Evolutionary conservation across 1,140 invertebrate genomes (phyloP).

Genomic region (Brachionus asplanchnoidis): DNA sequence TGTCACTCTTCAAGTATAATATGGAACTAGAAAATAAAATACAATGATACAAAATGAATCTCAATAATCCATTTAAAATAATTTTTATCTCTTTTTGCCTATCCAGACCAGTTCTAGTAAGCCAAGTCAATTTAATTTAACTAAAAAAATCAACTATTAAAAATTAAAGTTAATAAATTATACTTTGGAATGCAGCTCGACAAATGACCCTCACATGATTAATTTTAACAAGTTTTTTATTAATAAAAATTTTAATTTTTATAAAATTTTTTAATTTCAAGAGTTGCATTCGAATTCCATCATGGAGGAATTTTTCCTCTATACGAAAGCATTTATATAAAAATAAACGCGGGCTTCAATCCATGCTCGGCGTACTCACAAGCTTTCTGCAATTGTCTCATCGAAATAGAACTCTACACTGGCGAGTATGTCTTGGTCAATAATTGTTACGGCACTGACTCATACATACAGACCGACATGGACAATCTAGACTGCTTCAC

Average conservation of each 20-base stretch:
- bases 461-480: not conserved
- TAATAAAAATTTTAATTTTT: not conserved
- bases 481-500: not conserved
- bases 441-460: not conserved
- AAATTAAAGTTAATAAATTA: not conserved
- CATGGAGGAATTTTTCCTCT: not conserved
- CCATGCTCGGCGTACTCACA: not conserved
- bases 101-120: not conserved
- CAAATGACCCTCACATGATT: slow-evolving; percentile 26
- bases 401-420: not conserved
- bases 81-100: not conserved
- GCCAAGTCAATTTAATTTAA: not conserved
- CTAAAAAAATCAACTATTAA: not conserved
- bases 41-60: not conserved
- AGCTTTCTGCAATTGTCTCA: not conserved
- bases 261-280: not conserved
- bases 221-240: not conserved
- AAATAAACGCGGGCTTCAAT: not conserved
- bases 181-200: slow-evolving; percentile 19
- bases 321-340: not conserved
- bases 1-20: not conserved
- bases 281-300: slow-evolving; percentile 12
- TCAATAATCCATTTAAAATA: not conserved
- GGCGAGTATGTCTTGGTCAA: not conserved
- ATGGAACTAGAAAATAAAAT: not conserved